Conservation (phyloP, 2,113 vertebrate genomes). For the Candoia aspera region DNA sequence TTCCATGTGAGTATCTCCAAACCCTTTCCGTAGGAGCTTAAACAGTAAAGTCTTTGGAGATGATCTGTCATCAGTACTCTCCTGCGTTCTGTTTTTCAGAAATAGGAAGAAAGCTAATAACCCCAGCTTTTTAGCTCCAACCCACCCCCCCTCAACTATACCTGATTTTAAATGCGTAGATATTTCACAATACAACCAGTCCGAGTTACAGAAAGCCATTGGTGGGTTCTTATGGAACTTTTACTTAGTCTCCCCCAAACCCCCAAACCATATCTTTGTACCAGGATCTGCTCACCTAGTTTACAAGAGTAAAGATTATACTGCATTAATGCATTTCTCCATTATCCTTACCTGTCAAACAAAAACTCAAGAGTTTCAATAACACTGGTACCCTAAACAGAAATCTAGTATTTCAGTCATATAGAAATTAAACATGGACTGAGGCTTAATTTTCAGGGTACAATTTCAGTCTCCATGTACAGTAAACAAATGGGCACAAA, state of each 20-base stretch:
- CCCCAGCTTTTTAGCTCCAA: background rate
- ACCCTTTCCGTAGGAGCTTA: background rate
- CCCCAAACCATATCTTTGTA: background rate
- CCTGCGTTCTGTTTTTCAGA: background rate
- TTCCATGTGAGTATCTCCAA: background rate
- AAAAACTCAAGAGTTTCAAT: background rate
- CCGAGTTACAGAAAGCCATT: background rate
- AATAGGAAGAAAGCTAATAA: background rate
- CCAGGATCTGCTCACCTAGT: background rate
- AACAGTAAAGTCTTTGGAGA: background rate
- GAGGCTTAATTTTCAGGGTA: background rate
- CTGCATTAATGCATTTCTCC: background rate
- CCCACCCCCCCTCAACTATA: background rate
- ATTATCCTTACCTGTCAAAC: slow-evolving; percentile 14
- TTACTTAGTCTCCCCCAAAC: background rate
- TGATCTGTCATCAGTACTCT: background rate
- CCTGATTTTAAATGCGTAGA: background rate
- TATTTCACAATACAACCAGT: background rate
- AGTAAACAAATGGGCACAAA: background rate
- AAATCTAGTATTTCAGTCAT: background rate
- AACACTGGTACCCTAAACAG: background rate
- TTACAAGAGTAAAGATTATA: background rate
- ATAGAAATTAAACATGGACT: background rate
- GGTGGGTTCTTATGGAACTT: background rate
- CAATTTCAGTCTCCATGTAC: background rate